phyloP scores from a whole-genome alignment of 2,797 vertebrate genomes.

The Euthynnus affinis region DNA sequence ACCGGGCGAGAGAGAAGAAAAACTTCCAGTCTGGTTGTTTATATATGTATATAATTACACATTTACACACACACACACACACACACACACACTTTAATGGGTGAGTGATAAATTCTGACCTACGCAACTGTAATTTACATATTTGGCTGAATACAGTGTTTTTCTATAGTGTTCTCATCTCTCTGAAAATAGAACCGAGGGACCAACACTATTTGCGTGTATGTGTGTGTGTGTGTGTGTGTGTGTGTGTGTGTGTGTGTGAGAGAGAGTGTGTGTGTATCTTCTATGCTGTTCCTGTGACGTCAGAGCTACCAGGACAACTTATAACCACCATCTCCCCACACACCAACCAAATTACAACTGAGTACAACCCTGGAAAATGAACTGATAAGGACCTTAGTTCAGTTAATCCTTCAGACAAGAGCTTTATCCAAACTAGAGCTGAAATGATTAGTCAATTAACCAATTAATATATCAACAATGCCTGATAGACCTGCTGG shows the following conservation, averaged over 20 bases:
- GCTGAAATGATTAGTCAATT: background rate
- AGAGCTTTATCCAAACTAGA: background rate
- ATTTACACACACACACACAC: no score
- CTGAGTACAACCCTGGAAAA: conserved; percentile 4
- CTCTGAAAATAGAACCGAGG: background rate
- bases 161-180: background rate
- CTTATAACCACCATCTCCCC: conserved; percentile 27
- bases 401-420: conserved; percentile 2
- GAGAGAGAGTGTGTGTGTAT: background rate
- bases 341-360: conserved; percentile 21
- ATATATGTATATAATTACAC: no score
- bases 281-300: conserved; percentile 22
- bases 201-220: background rate
- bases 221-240: no score
- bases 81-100: no score
- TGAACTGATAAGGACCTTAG: background rate
- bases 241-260: background rate
- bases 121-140: background rate
- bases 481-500: background rate
- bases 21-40: no score
- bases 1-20: conserved; percentile 14
- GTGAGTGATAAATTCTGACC: background rate
- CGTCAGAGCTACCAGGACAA: conserved; percentile 35
- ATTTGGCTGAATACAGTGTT: conserved; percentile 1
- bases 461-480: background rate